Evolutionary conservation across 1,140 invertebrate genomes (phyloP).

Genomic region (Aphaenogaster ashmeadi): DNA sequence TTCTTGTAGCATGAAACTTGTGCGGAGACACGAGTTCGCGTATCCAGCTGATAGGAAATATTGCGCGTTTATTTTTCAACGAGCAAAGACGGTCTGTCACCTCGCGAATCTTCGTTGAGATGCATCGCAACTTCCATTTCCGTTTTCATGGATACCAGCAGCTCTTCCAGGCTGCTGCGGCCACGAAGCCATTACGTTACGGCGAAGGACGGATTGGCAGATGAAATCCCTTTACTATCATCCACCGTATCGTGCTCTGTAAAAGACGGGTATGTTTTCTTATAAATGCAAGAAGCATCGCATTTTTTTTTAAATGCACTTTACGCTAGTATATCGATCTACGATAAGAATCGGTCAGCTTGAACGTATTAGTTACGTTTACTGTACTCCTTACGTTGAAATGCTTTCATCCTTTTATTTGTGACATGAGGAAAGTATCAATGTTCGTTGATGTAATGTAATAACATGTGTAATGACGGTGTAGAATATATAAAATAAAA

Average conservation of each 20-base stretch:
- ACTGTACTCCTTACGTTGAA: not conserved
- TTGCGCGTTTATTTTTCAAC: conserved; percentile 41
- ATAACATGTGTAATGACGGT: not conserved
- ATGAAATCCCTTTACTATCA: conserved; percentile 39
- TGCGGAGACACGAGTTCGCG: not conserved
- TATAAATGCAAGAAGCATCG: conserved; percentile 10
- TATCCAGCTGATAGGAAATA: conserved; percentile 35
- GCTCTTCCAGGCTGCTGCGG: not conserved
- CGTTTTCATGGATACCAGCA: conserved; percentile 23
- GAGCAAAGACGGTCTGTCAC: conserved; percentile 18
- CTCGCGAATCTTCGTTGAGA: conserved; percentile 8
- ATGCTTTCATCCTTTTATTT: not conserved
- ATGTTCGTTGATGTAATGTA: not conserved
- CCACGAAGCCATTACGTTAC: conserved; percentile 33
- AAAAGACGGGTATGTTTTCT: not conserved
- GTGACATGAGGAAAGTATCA: not conserved
- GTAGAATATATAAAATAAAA: not conserved
- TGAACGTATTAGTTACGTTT: conserved; percentile 25
- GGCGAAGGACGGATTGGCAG: conserved; percentile 22
- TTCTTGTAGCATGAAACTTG: not conserved
- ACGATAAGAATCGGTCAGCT: not conserved
- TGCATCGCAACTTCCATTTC: conserved; percentile 48
- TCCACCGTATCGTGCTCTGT: not conserved
- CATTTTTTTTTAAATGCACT: conserved; percentile 11
- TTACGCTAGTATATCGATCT: not conserved